Evolutionary conservation across 2,113 vertebrate genomes (phyloP), one percentile per base, ranked within the genome.

Genomic region (Rhinolophus ferrumequinum): DNA sequence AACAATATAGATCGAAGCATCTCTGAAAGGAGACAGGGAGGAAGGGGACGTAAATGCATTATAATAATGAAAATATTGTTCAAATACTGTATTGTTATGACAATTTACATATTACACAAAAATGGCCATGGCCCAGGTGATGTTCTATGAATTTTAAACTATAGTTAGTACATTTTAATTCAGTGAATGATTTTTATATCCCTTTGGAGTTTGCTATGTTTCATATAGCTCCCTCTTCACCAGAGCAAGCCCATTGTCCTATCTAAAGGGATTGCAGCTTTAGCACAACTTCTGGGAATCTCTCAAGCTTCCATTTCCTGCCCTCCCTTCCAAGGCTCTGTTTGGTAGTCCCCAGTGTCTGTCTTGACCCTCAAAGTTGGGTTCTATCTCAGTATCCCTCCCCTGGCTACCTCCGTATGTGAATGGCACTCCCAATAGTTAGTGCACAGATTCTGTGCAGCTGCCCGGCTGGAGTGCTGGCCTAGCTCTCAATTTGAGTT

Each of bases 401-500:
- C 44, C 22, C 67, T 77, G 33, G 69, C 54, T 82, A 73, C 22
- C 35, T 89, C n/a, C 7, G 22, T 1, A 0, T 41, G 12, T 70
- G 47, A 77, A 41, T 2, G 3, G 8, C 2, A 0, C 52, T 62
- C 28, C 28, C 18, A 18, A 24, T 18, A 35, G 41, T 44, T 41
- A 19, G 26, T 28, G 24, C 54, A 54, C 14, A 33, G 72, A 2
- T 2, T 58, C 26, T 44, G 3, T 12, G 41, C 5, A 28, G 87
- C 15, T 18, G 54, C 33, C 30, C 54, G 0, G 0, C 9, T 38
- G 26, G 22, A 18, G 30, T 22, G 26, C 28, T 41, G 16, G 28
- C 41, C n/a, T 70, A 64, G 26, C 19, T 88, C 41, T 21, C 8
- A 21, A 0, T 24, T 50, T 75, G 54, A 30, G 35, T 24, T 54